Conservation (phyloP, 2,797 vertebrate species). For the Euthynnus affinis region DNA sequence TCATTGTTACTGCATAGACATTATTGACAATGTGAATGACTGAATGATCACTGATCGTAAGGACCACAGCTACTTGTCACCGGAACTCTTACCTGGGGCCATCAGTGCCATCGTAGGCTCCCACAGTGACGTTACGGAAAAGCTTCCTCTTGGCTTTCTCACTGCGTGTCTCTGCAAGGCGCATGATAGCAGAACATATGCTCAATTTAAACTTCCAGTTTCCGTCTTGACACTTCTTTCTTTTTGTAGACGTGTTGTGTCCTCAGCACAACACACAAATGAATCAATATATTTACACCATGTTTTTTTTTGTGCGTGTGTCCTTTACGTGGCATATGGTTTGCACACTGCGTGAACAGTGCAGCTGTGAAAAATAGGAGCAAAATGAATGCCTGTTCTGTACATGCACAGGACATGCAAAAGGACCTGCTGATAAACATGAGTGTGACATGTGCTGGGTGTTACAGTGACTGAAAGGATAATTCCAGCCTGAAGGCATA, state of each 20-base stretch:
- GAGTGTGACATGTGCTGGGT: slow-evolving; percentile 50
- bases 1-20: neutral
- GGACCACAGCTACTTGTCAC: neutral
- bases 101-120: slow-evolving; percentile 93
- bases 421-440: slow-evolving; percentile 41
- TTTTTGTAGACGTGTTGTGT: slow-evolving; percentile 46
- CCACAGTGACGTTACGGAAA: slow-evolving; percentile 95
- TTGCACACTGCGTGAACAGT: slow-evolving; percentile 37
- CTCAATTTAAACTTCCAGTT: slow-evolving; percentile 42
- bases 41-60: neutral
- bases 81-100: slow-evolving; percentile 87
- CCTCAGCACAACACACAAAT: slow-evolving; percentile 1
- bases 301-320: slow-evolving; percentile 10
- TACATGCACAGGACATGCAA: slow-evolving; percentile 11
- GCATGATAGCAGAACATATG: slow-evolving; percentile 56
- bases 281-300: slow-evolving; percentile 43
- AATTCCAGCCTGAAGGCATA: slow-evolving; percentile 45
- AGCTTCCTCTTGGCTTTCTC: slow-evolving; percentile 93
- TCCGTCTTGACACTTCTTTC: slow-evolving; percentile 45
- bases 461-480: slow-evolving; percentile 59
- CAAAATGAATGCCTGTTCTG: slow-evolving; percentile 23
- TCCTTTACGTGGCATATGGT: slow-evolving; percentile 32
- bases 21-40: neutral
- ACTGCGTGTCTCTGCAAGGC: slow-evolving; percentile 85
- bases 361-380: slow-evolving; percentile 48